Base-by-base conservation (phyloP, 2,888 invertebrate species). In the Chaetogeoica ovagalla region DNA sequence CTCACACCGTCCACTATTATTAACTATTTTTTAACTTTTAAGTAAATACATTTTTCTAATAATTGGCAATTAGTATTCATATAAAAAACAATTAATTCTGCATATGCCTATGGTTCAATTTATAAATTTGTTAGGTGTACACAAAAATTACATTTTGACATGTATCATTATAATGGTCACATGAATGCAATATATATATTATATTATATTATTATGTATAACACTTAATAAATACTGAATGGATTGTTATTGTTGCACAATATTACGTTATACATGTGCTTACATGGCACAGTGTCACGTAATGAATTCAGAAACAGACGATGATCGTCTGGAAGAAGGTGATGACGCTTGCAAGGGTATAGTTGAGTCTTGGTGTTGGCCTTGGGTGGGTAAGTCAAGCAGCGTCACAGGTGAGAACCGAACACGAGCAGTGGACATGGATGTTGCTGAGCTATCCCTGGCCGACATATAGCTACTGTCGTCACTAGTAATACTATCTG, bases 401-500 rank as follows among this genome's bases (percentile, higher is more conserved):
- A 92, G 86, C 4, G 86, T 86, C 30, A 84, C 84, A 0, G 94
- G 94, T 71, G 94, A 94, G 87, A 93, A 93, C 81, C 92, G 88
- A 82, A 92, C 94, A 19, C 94, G 88, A 60, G 91, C 90, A 82
- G 90, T 90, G n/a, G 91, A 91, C 43, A 91, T 15, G 2, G 75
- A 75, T 37, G 91, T 91, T 82, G 90, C 89, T 17, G 90, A 89
- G 39, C 91, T 75, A 84, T 94, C 94, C 84, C 93, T 90, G 23
- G 95, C 95, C 13, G 95, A 95, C 83, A 94, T 91, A 86, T 95
- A 96, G 65, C 94, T 94, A 85, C 94, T 93, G 85, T 95, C 95
- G 84, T 96, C 96, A 84, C 94, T 94, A 0, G 94, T 92, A 82
- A 94, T 85, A 83, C 94, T 94, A 84, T 94, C 95, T 0, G 94